Evolutionary conservation across 2,113 vertebrate genomes (phyloP).

Genomic region (Rhinolophus sinicus): DNA sequence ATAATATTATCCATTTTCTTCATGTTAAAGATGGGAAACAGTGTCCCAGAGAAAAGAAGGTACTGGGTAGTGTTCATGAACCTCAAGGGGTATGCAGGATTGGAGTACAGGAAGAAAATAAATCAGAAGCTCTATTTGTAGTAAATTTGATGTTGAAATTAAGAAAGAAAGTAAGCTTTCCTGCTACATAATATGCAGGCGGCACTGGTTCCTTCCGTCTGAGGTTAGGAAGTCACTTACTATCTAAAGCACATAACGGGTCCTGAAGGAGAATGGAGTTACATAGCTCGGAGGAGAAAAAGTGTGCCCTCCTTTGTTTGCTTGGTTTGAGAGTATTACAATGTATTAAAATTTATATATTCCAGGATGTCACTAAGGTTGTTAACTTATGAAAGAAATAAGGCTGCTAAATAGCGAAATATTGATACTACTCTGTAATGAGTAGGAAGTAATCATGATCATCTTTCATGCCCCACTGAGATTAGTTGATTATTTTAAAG

Average conservation of each 20-base stretch:
- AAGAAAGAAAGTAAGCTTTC: conserved; percentile 13
- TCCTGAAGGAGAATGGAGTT: not conserved
- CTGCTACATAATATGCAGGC: not conserved
- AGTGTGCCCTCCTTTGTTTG: not conserved
- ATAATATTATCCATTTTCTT: not conserved
- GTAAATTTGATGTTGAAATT: not conserved
- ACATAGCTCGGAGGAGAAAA: not conserved
- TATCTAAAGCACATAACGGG: not conserved
- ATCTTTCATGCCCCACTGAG: not conserved
- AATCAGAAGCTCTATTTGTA: not conserved
- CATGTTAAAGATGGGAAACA: not conserved
- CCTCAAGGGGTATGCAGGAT: not conserved
- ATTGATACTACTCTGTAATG: conserved; percentile 8
- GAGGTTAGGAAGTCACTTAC: not conserved
- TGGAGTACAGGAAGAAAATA: not conserved
- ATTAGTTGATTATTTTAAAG: conserved; percentile 51
- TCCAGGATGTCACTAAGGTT: not conserved
- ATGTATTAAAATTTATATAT: not conserved
- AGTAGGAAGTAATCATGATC: conserved; percentile 44
- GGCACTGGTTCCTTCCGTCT: not conserved
- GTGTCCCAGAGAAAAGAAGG: not conserved
- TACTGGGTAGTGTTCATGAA: not conserved
- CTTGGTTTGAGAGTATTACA: conserved; percentile 3
- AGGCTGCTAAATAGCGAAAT: not conserved
- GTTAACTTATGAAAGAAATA: conserved; percentile 14